These are phyloP conservation scores for Cherax destructor DNA, from an alignment of 1,140 invertebrate species.

Conservation along the genomic window DNA sequence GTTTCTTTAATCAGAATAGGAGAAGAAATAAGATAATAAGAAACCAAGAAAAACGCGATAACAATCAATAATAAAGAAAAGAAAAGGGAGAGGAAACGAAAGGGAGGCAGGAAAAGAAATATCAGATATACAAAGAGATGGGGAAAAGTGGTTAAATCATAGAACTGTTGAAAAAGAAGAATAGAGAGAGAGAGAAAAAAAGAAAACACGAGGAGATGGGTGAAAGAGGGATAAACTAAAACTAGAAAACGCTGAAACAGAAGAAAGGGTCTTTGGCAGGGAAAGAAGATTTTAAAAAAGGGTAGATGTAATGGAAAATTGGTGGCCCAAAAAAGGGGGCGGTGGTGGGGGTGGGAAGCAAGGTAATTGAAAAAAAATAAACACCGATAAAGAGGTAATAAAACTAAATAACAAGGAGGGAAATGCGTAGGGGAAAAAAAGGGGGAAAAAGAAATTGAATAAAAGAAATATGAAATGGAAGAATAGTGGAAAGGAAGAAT, in stretches of 20 bases:
- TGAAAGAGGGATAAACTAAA: not conserved
- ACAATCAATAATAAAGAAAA: too few relatives aligned
- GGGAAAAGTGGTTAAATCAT: too few relatives aligned
- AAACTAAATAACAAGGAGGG: not conserved
- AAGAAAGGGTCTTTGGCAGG: not conserved
- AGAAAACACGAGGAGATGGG: too few relatives aligned
- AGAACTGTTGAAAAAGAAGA: not conserved
- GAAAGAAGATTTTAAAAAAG: not conserved
- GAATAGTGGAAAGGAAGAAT: constrained; percentile 2
- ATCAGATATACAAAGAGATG: too few relatives aligned
- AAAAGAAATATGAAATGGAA: not conserved
- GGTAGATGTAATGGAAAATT: not conserved
- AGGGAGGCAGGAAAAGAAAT: too few relatives aligned
- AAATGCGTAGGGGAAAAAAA: not conserved
- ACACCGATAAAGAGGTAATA: not conserved
- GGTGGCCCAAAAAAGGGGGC: not conserved
- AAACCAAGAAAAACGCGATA: too few relatives aligned
- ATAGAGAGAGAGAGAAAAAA: not conserved
- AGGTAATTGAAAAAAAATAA: not conserved
- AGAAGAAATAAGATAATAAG: not conserved
- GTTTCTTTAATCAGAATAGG: not conserved
- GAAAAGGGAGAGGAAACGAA: too few relatives aligned
- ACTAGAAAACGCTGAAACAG: constrained; percentile 8
- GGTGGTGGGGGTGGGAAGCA: not conserved
- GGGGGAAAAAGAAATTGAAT: not conserved